phyloP scores from a whole-genome alignment of 2,113 vertebrate species.

The Microcebus tavaratra region DNA sequence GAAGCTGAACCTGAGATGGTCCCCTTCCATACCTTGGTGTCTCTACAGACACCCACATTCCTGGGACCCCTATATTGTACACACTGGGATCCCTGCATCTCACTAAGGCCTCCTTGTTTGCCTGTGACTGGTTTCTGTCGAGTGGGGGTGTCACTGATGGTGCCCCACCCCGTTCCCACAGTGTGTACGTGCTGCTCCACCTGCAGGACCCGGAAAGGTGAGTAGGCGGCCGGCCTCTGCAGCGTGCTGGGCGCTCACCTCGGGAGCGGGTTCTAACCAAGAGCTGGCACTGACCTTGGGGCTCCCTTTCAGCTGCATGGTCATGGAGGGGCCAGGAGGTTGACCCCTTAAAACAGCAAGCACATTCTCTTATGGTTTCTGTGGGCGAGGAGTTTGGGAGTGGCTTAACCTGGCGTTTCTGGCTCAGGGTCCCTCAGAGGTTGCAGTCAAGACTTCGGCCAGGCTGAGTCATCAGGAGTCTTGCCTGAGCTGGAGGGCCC shows the following conservation, averaged over 20 bases:
- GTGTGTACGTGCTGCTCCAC: constrained; percentile 86
- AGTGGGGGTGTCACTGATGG: constrained; percentile 35
- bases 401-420: background rate
- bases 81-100: background rate
- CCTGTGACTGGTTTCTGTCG: background rate
- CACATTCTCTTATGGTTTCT: background rate
- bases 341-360: background rate
- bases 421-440: background rate
- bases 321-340: background rate
- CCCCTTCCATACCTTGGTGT: background rate
- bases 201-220: constrained; percentile 86
- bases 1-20: background rate
- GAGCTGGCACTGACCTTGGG: background rate
- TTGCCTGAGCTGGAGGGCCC: background rate
- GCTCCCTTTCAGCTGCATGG: constrained; percentile 55
- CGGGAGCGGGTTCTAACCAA: constrained; percentile 9
- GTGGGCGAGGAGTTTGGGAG: background rate
- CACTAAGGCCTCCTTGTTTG: background rate
- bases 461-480: background rate
- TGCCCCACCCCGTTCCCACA: constrained; percentile 78
- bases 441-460: background rate
- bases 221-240: constrained; percentile 75
- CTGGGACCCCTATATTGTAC: background rate
- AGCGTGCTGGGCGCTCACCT: background rate
- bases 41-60: background rate